Evolutionary conservation across 2,113 vertebrate species (phyloP).

Genomic region (Albula goreensis): DNA sequence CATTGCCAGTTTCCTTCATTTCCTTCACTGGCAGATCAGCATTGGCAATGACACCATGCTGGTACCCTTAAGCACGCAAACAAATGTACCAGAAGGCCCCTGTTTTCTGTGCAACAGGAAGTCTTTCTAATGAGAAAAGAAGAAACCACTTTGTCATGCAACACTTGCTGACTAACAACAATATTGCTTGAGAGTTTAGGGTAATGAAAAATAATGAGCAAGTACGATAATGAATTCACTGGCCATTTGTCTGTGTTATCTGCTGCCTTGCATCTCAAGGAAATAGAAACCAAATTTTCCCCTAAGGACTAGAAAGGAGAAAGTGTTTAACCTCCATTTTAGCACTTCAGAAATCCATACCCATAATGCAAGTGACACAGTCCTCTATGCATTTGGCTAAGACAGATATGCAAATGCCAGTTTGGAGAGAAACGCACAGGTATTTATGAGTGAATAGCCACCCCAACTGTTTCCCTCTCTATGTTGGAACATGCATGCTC

Average conservation of each 20-base stretch:
- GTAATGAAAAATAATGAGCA: background rate
- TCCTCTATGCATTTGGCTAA: background rate
- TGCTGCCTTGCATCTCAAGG: background rate
- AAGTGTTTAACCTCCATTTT: background rate
- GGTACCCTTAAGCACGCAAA: background rate
- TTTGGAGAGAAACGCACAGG: slow-evolving; percentile 59
- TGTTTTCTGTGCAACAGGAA: background rate
- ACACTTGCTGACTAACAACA: background rate
- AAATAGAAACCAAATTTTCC: background rate
- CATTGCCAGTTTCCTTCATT: too few relatives aligned
- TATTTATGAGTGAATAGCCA: slow-evolving; percentile 35
- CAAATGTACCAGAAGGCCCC: background rate
- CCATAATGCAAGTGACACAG: background rate
- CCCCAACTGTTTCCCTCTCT: slow-evolving; percentile 35
- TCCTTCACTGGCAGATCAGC: too few relatives aligned
- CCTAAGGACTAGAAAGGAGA: background rate
- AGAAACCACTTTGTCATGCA: background rate
- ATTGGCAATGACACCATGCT: too few relatives aligned
- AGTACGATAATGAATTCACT: background rate
- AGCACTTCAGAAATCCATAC: background rate
- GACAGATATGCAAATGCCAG: slow-evolving; percentile 47
- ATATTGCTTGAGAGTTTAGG: background rate
- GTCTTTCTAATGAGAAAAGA: background rate
- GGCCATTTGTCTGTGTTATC: background rate
- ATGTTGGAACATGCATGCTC: slow-evolving; percentile 52